Evolutionary conservation across 2,113 vertebrate species (phyloP).

Genomic region (Zingel zingel): DNA sequence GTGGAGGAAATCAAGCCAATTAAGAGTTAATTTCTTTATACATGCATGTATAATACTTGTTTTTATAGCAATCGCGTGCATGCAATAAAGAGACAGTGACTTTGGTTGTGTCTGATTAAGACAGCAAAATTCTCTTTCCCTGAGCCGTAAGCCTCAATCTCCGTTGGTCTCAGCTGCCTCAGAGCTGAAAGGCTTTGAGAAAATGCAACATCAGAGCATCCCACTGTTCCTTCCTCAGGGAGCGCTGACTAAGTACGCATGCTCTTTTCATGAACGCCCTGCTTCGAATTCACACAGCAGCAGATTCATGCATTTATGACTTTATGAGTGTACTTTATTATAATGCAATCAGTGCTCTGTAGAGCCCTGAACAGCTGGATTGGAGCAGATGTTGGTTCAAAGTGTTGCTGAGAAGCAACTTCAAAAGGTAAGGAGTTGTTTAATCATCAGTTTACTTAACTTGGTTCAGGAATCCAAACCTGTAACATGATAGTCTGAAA

Average conservation of each 20-base stretch:
- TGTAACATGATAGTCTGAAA: neutral
- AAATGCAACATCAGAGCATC: conserved; percentile 41
- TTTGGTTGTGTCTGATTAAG: neutral
- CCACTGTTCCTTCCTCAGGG: conserved; percentile 8
- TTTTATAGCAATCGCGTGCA: neutral
- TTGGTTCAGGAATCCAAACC: conserved; percentile 8
- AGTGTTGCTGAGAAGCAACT: conserved; percentile 19
- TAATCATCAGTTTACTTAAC: neutral
- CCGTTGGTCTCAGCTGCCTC: conserved; percentile 33
- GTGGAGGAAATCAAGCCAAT: neutral
- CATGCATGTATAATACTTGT: neutral
- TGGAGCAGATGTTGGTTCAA: conserved; percentile 19
- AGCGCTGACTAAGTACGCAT: neutral
- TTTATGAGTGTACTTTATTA: neutral
- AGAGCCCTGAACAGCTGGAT: conserved; percentile 26
- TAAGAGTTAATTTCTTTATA: neutral
- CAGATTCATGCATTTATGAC: neutral
- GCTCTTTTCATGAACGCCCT: conserved; percentile 4
- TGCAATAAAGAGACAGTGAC: neutral
- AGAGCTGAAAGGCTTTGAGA: conserved; percentile 22
- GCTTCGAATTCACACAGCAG: neutral
- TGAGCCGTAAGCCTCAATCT: conserved; percentile 20
- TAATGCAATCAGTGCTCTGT: neutral
- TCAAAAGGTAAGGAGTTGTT: conserved; percentile 19
- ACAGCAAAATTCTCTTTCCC: neutral